Conservation (phyloP, 2,113 vertebrate species). For the Tychaedon coryphoeus region DNA sequence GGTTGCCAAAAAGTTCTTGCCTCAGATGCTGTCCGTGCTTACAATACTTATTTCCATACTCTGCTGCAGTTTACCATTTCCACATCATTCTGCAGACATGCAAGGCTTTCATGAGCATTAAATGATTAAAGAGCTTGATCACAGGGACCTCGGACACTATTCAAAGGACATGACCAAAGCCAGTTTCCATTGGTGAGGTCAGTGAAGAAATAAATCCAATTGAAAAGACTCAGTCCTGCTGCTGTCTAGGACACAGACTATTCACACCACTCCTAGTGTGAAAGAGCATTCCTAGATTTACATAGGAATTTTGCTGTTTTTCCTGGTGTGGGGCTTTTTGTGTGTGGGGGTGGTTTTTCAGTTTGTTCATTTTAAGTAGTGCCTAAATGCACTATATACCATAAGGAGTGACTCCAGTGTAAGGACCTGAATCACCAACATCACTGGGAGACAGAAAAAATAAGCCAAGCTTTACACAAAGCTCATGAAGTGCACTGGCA, state of each 20-base stretch:
- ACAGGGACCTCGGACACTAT: neutral
- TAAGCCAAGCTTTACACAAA: neutral
- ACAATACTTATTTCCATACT: conserved; percentile 49
- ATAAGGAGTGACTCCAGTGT: neutral
- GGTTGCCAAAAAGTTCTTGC: conserved; percentile 61
- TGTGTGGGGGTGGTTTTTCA: neutral
- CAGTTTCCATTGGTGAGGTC: neutral
- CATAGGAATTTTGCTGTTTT: neutral
- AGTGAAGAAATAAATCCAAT: neutral
- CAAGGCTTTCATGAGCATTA: neutral
- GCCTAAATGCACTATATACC: neutral
- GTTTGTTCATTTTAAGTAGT: neutral
- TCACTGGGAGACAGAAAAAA: neutral
- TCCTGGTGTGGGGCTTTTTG: neutral
- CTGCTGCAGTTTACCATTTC: neutral
- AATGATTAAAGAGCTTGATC: neutral
- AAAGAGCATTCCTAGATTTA: neutral
- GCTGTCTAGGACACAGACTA: neutral
- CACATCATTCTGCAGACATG: neutral
- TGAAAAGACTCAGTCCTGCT: neutral
- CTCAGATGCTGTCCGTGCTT: conserved; percentile 53
- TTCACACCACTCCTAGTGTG: neutral
- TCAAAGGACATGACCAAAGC: neutral
- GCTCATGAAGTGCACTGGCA: neutral
- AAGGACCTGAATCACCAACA: neutral